Conservation (phyloP, 2,113 vertebrate species). For the Cygnus buccinator region DNA sequence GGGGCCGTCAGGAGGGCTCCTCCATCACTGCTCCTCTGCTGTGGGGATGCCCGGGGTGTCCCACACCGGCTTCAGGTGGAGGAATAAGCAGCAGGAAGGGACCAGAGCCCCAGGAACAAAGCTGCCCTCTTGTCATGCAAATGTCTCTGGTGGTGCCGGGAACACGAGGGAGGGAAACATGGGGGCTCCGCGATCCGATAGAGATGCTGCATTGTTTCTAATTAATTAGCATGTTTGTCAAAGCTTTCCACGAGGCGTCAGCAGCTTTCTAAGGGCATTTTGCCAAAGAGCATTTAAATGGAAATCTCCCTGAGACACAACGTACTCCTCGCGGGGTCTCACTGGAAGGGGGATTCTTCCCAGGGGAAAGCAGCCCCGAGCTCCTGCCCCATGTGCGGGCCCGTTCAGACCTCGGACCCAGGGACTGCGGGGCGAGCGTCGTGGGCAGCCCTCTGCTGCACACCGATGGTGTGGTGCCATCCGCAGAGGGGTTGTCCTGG, state of each 20-base stretch:
- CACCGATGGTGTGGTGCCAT: no score
- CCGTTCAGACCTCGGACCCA: background rate
- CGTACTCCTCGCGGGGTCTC: slow-evolving; percentile 27
- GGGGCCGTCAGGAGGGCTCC: background rate
- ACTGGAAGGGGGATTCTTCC: slow-evolving; percentile 62
- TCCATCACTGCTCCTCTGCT: background rate
- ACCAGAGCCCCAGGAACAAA: background rate
- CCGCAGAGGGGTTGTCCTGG: background rate
- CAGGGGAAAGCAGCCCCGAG: slow-evolving; percentile 41
- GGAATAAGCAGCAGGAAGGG: background rate
- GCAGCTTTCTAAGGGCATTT: slow-evolving; percentile 69
- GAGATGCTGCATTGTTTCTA: slow-evolving; percentile 71
- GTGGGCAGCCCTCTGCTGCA: no score
- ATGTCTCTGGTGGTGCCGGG: background rate
- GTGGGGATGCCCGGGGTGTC: no score
- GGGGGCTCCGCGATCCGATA: slow-evolving; percentile 17
- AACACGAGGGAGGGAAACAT: slow-evolving; percentile 43
- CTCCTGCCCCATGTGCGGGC: background rate
- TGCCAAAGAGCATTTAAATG: slow-evolving; percentile 75
- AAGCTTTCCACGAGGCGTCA: slow-evolving; percentile 67
- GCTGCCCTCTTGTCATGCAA: slow-evolving; percentile 63
- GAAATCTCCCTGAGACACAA: slow-evolving; percentile 62
- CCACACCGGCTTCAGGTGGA: slow-evolving; percentile 29
- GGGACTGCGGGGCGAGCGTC: background rate
- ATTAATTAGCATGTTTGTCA: slow-evolving; percentile 78